Evolutionary conservation across 2,797 vertebrate species (phyloP), one percentile per base, ranked within the genome.

Genomic region (Epinephelus malabaricus): DNA sequence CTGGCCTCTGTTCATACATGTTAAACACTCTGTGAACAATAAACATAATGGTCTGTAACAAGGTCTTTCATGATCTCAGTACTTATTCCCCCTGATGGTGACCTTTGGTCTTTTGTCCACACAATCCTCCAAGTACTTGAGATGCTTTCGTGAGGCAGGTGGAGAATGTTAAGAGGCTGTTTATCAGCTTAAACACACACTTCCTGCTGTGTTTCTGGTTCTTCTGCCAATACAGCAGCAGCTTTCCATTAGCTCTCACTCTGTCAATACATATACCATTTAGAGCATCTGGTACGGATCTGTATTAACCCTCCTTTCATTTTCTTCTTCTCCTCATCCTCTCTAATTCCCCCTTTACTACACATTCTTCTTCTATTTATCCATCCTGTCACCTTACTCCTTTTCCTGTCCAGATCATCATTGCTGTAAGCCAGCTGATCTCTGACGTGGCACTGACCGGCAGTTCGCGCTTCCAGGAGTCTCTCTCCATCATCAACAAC

Each of bases 401-500:
- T 9, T 58, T 47, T 17, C 17, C 8, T 23, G 2, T 27, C 62
- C 92, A 99, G 98, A 98, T 99, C 90, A 99, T 99, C 86, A 99
- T 99, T 19, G 98, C 98, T 0, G 98, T 99, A 43, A 99, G 98
- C 87, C 98, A 99, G 69, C 93, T 99, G 76, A 98, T 99, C 89
- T 97, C 98, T 8, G 98, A 99, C 19, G 98, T 99, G 86, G 97
- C 97, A 0, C 95, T 99, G 45, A 98, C 97, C 0, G 97, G 97
- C 78, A 98, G 97, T 46, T 98, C 97, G 0, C 96, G 98, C 76
- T 99, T 99, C 94, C 98, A 99, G 91, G 97, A 99, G 84, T 99
- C 98, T 2, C 95, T 99, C 23, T 98, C 97, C 66, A 97, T 99
- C 92, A 98, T 99, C 91, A 99, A 99, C 95, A 99, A 99, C 94